A percentile compares a stretch with the other conserved stretches of the same genome.
These are phyloP conservation scores for Pseudolaguvia tuberculata DNA, from an alignment of 2,113 vertebrate species.

Conservation along the genomic window DNA sequence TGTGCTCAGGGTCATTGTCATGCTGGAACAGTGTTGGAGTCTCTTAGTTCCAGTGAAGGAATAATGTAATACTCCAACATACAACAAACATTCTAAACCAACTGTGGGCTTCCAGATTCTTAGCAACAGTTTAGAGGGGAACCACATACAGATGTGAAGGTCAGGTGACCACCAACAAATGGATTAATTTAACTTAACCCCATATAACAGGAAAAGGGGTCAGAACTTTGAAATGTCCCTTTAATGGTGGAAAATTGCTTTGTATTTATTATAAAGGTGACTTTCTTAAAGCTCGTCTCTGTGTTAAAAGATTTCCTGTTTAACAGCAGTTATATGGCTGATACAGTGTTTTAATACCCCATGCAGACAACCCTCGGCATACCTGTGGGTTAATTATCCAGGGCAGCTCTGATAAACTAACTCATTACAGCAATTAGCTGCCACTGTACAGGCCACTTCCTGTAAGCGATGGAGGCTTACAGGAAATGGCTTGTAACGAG, in stretches of 20 bases:
- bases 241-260: conserved; percentile 28
- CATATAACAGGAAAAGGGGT: background rate
- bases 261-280: conserved; percentile 38
- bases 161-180: too few relatives aligned
- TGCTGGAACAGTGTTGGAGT: too few relatives aligned
- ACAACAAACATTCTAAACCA: too few relatives aligned
- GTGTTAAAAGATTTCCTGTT: conserved; percentile 28
- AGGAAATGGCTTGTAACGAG: background rate
- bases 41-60: too few relatives aligned
- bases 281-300: too few relatives aligned
- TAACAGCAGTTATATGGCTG: conserved; percentile 28
- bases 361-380: conserved; percentile 48
- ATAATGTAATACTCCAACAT: too few relatives aligned
- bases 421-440: conserved; percentile 60
- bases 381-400: conserved; percentile 57
- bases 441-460: conserved; percentile 35
- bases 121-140: too few relatives aligned
- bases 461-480: conserved; percentile 29
- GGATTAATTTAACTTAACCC: too few relatives aligned
- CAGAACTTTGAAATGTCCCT: conserved; percentile 5
- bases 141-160: too few relatives aligned
- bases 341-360: conserved; percentile 40
- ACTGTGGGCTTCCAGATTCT: too few relatives aligned
- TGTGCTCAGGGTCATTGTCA: too few relatives aligned
- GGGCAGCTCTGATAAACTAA: conserved; percentile 53